These are phyloP conservation scores for Aricia artaxerxes DNA, from an alignment of 2,888 invertebrate species.

Conservation along the genomic window DNA sequence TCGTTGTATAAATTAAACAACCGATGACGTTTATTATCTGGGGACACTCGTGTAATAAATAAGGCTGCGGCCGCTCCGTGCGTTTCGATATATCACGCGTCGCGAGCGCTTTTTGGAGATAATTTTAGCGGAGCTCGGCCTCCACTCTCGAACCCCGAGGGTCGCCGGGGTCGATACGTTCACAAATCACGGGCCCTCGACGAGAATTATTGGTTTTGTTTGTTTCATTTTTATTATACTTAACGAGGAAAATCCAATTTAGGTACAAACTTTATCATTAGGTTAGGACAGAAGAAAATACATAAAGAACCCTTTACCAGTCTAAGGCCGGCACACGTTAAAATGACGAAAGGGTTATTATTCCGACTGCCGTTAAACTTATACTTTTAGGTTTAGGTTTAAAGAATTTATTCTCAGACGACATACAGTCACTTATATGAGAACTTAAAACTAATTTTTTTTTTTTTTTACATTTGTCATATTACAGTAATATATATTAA, in stretches of 20 bases:
- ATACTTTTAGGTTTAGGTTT: not conserved
- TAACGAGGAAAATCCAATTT: not conserved
- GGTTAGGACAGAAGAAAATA: not conserved
- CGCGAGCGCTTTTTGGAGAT: slow-evolving; percentile 5
- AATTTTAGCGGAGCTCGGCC: slow-evolving; percentile 2
- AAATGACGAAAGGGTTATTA: not conserved
- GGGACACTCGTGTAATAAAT: not conserved
- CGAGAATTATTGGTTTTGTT: not conserved
- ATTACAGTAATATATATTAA: no score
- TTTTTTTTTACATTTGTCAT: no score
- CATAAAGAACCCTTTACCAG: not conserved
- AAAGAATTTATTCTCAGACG: no score
- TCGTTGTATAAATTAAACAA: not conserved
- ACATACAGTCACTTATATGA: no score
- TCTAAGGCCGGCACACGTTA: not conserved
- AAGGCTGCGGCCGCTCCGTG: not conserved
- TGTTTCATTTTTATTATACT: not conserved
- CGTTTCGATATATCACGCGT: slow-evolving; percentile 11
- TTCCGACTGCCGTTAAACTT: not conserved
- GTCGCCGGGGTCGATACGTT: not conserved
- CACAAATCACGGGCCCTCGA: slow-evolving; percentile 1
- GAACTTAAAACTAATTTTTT: no score
- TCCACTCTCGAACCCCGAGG: not conserved
- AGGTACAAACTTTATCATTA: not conserved
- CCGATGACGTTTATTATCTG: not conserved